Percentiles rank a stretch among this genome's conserved stretches.
phyloP scores from a whole-genome alignment of 1,140 invertebrate genomes.

The Drosophila busckii region DNA sequence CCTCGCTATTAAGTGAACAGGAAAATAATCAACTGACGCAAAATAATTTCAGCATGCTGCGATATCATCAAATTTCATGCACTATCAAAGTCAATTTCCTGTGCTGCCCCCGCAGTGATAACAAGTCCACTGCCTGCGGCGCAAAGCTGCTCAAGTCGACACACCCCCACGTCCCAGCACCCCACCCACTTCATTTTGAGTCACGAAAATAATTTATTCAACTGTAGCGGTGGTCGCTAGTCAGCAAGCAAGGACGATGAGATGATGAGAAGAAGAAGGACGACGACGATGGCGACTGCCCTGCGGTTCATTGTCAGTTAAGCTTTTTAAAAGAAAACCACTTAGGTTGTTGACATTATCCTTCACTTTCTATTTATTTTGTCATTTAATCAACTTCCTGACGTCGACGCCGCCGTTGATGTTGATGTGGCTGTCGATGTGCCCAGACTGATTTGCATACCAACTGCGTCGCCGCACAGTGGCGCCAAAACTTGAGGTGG shows the following conservation, averaged over 20 bases:
- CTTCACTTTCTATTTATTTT: constrained; percentile 78
- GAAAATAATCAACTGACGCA: no score
- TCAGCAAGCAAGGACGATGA: no score
- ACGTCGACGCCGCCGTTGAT: constrained; percentile 12
- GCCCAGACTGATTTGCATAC: constrained; percentile 58
- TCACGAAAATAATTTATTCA: constrained; percentile 74
- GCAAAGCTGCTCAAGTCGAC: constrained; percentile 11
- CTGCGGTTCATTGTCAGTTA: constrained; percentile 76
- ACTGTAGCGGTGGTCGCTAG: constrained; percentile 53
- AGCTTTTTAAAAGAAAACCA: constrained; percentile 78
- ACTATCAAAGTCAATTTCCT: constrained; percentile 76
- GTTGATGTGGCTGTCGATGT: constrained; percentile 10
- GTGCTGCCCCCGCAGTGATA: constrained; percentile 2
- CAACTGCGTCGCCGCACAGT: constrained; percentile 20
- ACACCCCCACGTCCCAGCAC: neutral
- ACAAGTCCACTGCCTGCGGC: constrained; percentile 12
- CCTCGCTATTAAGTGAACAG: constrained; percentile 25
- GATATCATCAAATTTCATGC: constrained; percentile 75
- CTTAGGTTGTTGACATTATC: constrained; percentile 78
- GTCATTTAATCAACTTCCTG: constrained; percentile 77
- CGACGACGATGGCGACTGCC: constrained; percentile 39
- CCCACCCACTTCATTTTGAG: constrained; percentile 4
- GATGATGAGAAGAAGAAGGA: constrained; percentile 11
- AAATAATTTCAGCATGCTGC: constrained; percentile 39
- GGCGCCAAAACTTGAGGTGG: constrained; percentile 57